A percentile compares a stretch with the other conserved stretches of the same genome.
phyloP scores from a whole-genome alignment of 2,113 vertebrate genomes.

The Caretta caretta region DNA sequence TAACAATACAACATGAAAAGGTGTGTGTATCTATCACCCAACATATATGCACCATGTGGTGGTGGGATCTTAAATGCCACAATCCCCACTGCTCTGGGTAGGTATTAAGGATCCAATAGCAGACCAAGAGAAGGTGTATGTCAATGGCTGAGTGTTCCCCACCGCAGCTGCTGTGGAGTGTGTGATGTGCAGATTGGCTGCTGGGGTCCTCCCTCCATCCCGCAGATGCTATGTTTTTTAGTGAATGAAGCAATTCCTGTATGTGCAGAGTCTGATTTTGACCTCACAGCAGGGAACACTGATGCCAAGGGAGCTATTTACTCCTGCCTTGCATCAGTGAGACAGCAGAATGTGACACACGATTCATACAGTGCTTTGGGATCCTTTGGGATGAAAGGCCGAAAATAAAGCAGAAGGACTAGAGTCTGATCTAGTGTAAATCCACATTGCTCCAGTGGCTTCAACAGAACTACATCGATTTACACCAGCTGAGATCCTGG shows the following conservation, averaged over 20 bases:
- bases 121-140: neutral
- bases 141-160: neutral
- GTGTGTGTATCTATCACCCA: rapidly evolving
- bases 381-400: neutral
- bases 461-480: neutral
- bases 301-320: neutral
- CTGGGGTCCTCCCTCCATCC: neutral
- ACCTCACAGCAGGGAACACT: too few relatives aligned
- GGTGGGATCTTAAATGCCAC: neutral
- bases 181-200: neutral
- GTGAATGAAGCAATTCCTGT: neutral
- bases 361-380: neutral
- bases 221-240: neutral
- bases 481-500: neutral
- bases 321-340: neutral
- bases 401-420: neutral
- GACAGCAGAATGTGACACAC: neutral
- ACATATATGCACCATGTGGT: rapidly evolving
- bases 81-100: neutral
- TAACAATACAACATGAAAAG: neutral
- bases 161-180: neutral
- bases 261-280: neutral
- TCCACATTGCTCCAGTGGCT: neutral
- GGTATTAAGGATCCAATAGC: neutral
- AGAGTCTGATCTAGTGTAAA: neutral